Base-by-base conservation (phyloP, 2,113 vertebrate species). In the Sclerurus mexicanus region DNA sequence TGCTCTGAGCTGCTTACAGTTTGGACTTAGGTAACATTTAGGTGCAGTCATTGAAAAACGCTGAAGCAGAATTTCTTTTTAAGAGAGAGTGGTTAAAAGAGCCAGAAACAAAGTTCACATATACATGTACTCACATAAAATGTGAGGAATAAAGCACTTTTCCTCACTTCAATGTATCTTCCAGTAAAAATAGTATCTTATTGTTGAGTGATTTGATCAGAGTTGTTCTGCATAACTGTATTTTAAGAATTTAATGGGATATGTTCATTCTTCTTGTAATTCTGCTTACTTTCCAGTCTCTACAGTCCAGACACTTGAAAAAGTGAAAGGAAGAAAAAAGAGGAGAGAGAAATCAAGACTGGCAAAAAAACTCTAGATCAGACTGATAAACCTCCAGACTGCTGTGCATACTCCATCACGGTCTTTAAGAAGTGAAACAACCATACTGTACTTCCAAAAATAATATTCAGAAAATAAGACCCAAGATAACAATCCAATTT, bases 281-380 rank as follows among this genome's bases (percentile, higher is more conserved):
- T 89, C 62, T 52, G 35, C 44, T 92, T 87, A 44, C 18, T 93
- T 93, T 91, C 31, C 40, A 62, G 24, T 49, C 62, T 92, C 49
- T 55, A 44, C 55, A 52, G 20, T 59, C 37, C 46, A 77, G 75
- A 90, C n/a, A 44, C 13, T 40, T 30, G 10, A 25, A 68, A 22
- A 80, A 14, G 10, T 2, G 8, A 20, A 76, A 20, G 76, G 31
- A 79, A 87, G 9, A 56, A 71, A 88, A 90, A 87, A 37, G 4
- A 44, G 1, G 14, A 53, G 31, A 76, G 25, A 69, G 47, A 94
- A 87, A 89, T 79, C 44, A 66, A 72, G 71, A 85, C 3, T 59
- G 93, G 78, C 82, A 94, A 81, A 94, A 91, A n/a, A 90, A n/a
- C 30, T 58, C 46, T 78, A 95, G 90, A 88, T 96, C 10, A 47